Conservation (phyloP, 2,888 invertebrate species). For the Drosophila sordidula region DNA sequence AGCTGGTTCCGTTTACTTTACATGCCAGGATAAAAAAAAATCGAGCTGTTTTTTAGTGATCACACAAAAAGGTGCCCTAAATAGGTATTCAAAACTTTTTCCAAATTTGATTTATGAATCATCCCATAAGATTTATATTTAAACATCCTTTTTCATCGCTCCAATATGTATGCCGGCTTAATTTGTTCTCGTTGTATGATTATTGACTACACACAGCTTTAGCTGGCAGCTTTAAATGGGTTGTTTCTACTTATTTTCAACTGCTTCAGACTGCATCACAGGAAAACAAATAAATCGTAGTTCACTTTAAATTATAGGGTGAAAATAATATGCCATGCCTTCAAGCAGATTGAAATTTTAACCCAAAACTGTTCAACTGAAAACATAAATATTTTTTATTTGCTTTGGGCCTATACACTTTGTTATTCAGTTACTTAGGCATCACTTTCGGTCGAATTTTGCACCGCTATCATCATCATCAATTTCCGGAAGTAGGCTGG, state of each 20-base stretch:
- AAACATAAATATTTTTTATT: background rate
- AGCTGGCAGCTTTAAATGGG: no score
- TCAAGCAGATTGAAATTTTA: no score
- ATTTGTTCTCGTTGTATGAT: no score
- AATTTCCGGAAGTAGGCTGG: background rate
- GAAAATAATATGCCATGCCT: background rate
- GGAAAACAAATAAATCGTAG: background rate
- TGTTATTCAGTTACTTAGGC: background rate
- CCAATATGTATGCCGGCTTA: no score
- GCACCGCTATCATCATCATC: background rate
- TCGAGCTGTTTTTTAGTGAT: background rate
- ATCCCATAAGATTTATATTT: no score
- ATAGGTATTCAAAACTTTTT: no score
- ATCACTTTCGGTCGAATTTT: slow-evolving; percentile 3
- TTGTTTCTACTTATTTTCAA: background rate
- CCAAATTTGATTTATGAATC: no score
- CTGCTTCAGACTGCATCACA: background rate
- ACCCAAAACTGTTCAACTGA: background rate
- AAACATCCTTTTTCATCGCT: no score
- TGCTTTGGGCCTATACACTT: slow-evolving; percentile 3
- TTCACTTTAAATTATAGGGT: background rate
- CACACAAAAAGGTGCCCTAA: background rate
- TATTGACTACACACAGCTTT: no score
- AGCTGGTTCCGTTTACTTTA: slow-evolving; percentile 42
- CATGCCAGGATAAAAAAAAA: background rate